These are phyloP conservation scores for Operophtera brumata DNA, from an alignment of 2,888 invertebrate species.

Conservation along the genomic window DNA sequence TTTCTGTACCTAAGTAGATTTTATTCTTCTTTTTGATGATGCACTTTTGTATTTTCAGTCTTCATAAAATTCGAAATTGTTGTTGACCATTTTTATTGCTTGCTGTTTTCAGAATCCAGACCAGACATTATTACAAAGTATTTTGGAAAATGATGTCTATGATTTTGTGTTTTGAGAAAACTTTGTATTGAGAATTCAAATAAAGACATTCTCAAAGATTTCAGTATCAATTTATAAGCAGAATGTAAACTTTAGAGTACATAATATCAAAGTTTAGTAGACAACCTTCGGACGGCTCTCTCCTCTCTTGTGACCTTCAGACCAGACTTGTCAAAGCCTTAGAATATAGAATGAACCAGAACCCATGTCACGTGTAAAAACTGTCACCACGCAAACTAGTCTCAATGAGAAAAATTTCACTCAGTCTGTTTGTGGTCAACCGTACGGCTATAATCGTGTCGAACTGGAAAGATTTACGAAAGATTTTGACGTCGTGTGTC, in stretches of 20 bases:
- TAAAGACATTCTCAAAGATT: slow-evolving; percentile 8
- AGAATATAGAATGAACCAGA: too few species aligned
- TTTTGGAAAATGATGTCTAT: too few species aligned
- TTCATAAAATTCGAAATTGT: neutral
- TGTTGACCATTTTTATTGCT: neutral
- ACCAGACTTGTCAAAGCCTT: too few species aligned
- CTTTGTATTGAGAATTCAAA: neutral
- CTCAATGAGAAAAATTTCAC: too few species aligned
- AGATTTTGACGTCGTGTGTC: too few species aligned
- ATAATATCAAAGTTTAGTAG: slow-evolving; percentile 20
- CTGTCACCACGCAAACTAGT: too few species aligned
- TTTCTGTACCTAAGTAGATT: slow-evolving; percentile 21
- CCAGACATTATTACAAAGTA: too few species aligned
- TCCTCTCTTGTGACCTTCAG: slow-evolving; percentile 41
- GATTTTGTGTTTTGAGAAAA: neutral
- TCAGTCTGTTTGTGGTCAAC: too few species aligned
- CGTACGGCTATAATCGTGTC: too few species aligned
- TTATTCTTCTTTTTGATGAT: slow-evolving; percentile 2
- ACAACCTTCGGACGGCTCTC: slow-evolving; percentile 32
- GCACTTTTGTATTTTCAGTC: neutral
- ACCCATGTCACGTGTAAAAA: too few species aligned
- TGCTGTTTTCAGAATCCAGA: too few species aligned
- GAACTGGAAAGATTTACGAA: too few species aligned
- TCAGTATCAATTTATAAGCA: slow-evolving; percentile 8
- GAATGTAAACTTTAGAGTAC: slow-evolving; percentile 11